A percentile compares a stretch with the other conserved stretches of the same genome.
Conservation (phyloP, 2,113 vertebrate genomes). For the Aix galericulata region DNA sequence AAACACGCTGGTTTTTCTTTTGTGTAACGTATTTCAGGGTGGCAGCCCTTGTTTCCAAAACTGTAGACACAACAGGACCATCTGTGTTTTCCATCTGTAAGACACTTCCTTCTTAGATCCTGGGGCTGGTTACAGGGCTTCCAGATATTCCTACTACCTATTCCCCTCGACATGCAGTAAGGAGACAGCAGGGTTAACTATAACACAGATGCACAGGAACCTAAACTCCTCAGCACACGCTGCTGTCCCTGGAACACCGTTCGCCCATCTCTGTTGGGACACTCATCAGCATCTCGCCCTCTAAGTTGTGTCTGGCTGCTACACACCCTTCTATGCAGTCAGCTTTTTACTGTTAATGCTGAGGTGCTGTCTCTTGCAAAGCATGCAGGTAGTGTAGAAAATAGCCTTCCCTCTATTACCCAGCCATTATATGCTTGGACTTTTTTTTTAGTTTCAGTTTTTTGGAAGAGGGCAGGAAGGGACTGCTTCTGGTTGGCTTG, state of each 20-base stretch:
- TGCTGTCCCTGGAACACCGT: background rate
- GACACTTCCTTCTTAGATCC: background rate
- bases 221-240: background rate
- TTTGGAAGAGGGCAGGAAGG: background rate
- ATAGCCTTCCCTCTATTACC: background rate
- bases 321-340: background rate
- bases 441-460: background rate
- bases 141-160: background rate
- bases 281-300: background rate
- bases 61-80: background rate
- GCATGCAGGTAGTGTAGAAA: background rate
- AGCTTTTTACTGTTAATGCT: background rate
- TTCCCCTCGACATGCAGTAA: background rate
- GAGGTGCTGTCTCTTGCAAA: background rate
- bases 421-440: background rate
- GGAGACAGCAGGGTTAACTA: background rate
- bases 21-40: background rate
- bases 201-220: background rate
- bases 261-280: background rate
- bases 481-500: background rate
- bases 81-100: constrained; percentile 5
- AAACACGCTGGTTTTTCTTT: background rate
- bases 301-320: fast-evolving
- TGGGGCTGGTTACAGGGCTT: background rate
- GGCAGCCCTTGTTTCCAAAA: background rate